Conservation (phyloP, 2,888 invertebrate genomes). For the Chrysolina haemoptera region DNA sequence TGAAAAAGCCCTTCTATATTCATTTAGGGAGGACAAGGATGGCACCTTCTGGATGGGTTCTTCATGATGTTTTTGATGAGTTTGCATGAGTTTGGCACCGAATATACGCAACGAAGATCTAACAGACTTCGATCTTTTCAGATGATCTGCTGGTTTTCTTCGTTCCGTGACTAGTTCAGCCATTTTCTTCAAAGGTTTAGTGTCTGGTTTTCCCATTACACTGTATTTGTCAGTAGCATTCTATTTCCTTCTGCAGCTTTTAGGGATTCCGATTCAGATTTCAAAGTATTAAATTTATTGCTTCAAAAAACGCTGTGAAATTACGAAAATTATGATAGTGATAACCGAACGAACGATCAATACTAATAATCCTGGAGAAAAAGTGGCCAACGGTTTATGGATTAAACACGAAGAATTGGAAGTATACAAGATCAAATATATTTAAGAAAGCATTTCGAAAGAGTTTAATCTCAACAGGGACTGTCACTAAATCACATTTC, state of each 20-base stretch:
- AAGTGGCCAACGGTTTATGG: no score
- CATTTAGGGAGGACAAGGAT: constrained; percentile 59
- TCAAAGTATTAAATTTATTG: no score
- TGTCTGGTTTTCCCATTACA: constrained; percentile 65
- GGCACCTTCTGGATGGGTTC: constrained; percentile 58
- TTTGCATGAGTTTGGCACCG: constrained; percentile 73
- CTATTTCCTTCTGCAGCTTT: not conserved
- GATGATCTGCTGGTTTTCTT: constrained; percentile 60
- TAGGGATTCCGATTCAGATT: no score
- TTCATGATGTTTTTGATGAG: constrained; percentile 48
- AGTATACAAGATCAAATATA: no score
- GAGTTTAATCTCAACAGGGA: no score
- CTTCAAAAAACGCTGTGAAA: no score
- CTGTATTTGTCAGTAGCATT: not conserved
- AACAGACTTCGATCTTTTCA: constrained; percentile 79
- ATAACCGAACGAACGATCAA: no score
- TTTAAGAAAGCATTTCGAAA: no score
- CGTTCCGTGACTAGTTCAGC: constrained; percentile 64
- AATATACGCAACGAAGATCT: constrained; percentile 80
- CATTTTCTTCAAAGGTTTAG: constrained; percentile 61
- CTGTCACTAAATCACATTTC: no score
- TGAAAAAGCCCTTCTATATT: constrained; percentile 49
- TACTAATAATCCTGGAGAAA: no score
- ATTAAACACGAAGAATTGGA: no score
- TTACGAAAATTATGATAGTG: no score